A percentile compares a stretch with the other conserved stretches of the same genome.
Evolutionary conservation across 2,113 vertebrate genomes (phyloP).

Genomic region (Nettapus auritus): DNA sequence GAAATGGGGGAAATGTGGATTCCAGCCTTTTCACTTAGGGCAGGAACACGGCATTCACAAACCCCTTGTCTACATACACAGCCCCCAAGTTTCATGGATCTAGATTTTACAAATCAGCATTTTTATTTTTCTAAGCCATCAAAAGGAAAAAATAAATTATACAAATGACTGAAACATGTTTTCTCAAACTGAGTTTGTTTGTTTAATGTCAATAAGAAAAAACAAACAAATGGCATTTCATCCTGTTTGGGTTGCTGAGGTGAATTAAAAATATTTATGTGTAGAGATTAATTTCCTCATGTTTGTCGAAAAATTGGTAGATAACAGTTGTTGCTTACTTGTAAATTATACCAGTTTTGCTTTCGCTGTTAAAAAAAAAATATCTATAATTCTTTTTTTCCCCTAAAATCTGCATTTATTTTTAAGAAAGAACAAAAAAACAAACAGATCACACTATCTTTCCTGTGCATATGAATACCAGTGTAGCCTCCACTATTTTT

Average conservation of each 20-base stretch:
- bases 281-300: neutral
- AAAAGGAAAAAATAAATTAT: neutral
- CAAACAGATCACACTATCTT: neutral
- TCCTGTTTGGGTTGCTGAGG: neutral
- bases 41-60: neutral
- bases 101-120: neutral
- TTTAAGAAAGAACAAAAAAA: neutral
- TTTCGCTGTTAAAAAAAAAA: neutral
- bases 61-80: rapidly evolving
- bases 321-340: neutral
- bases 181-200: neutral
- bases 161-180: neutral
- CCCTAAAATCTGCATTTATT: neutral
- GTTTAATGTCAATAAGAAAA: neutral
- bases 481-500: neutral
- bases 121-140: neutral
- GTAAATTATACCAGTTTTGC: neutral
- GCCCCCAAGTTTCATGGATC: neutral
- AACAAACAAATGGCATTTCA: constrained; percentile 17
- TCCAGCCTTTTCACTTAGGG: neutral
- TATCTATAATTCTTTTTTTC: neutral
- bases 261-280: neutral
- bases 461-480: neutral
- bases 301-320: neutral
- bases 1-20: neutral